phyloP scores from a whole-genome alignment of 1,140 invertebrate species.

The Tetragonula clypearis region DNA sequence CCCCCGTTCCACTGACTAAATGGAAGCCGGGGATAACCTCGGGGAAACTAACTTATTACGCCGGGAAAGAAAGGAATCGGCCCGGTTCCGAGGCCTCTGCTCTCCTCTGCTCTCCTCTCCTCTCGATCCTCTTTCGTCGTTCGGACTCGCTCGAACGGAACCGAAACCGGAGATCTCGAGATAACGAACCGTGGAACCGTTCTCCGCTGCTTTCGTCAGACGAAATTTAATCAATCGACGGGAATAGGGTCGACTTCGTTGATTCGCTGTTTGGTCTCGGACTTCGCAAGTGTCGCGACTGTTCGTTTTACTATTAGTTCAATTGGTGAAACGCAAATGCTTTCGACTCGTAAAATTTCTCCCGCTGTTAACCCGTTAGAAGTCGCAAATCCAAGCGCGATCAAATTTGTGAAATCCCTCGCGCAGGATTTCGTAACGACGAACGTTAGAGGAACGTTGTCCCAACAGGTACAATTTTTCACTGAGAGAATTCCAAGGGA shows the following conservation, averaged over 20 bases:
- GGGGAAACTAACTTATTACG: slow-evolving; percentile 55
- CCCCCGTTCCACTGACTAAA: slow-evolving; percentile 36
- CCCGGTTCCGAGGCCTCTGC: not conserved
- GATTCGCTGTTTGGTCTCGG: not conserved
- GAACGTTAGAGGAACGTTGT: too few relatives aligned
- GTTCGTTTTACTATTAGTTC: too few relatives aligned
- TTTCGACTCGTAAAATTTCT: too few relatives aligned
- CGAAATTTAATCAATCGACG: slow-evolving; percentile 45
- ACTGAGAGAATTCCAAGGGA: too few relatives aligned
- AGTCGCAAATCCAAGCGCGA: too few relatives aligned
- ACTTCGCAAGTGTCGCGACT: too few relatives aligned
- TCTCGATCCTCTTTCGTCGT: slow-evolving; percentile 34
- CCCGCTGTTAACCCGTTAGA: too few relatives aligned
- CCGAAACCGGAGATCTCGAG: slow-evolving; percentile 12
- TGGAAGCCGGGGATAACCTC: slow-evolving; percentile 47
- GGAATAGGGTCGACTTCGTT: not conserved
- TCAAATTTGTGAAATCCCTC: too few relatives aligned
- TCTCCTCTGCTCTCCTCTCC: slow-evolving; percentile 7
- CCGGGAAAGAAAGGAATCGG: slow-evolving; percentile 42
- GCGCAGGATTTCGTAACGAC: too few relatives aligned
- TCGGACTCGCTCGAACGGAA: not conserved
- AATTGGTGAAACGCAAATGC: too few relatives aligned
- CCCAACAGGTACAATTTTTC: too few relatives aligned
- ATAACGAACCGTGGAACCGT: slow-evolving; percentile 44
- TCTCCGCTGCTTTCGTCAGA: not conserved